These are phyloP conservation scores for Macrotus californicus DNA, from an alignment of 2,113 vertebrate species.

Conservation along the genomic window DNA sequence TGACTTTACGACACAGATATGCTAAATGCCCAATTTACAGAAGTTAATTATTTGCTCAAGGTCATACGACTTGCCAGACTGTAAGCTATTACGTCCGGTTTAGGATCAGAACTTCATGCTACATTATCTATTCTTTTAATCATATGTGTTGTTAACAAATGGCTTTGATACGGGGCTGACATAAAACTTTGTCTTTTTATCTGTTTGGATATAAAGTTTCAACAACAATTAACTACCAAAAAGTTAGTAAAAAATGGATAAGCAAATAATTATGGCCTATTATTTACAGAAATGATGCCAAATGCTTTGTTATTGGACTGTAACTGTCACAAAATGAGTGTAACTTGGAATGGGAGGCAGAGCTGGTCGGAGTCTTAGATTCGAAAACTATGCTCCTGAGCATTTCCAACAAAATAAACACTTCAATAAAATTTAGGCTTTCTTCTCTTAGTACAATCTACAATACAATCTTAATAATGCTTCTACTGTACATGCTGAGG, in stretches of 20 bases:
- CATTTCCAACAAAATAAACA: not conserved
- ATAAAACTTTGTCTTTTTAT: not conserved
- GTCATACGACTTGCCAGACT: not conserved
- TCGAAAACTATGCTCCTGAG: not conserved
- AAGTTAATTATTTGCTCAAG: not conserved
- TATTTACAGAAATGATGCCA: not conserved
- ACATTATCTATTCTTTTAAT: not conserved
- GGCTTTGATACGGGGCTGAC: not conserved
- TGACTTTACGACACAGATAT: not conserved
- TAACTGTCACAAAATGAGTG: not conserved
- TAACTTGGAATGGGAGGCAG: not conserved
- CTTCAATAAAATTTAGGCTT: not conserved
- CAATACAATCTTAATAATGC: not conserved
- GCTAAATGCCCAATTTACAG: not conserved
- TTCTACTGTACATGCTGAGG: not conserved
- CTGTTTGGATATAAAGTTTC: not conserved
- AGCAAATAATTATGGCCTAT: slow-evolving; percentile 16
- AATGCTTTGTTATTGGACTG: not conserved
- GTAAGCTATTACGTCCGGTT: not conserved
- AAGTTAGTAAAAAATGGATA: not conserved
- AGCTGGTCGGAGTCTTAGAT: not conserved
- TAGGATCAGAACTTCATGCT: not conserved
- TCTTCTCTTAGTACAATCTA: not conserved
- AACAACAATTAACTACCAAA: not conserved
- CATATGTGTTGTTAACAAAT: not conserved